A percentile compares a stretch with the other conserved stretches of the same genome.
Evolutionary conservation across 1,140 invertebrate genomes (phyloP).

Genomic region (Chrysoperla carnea): DNA sequence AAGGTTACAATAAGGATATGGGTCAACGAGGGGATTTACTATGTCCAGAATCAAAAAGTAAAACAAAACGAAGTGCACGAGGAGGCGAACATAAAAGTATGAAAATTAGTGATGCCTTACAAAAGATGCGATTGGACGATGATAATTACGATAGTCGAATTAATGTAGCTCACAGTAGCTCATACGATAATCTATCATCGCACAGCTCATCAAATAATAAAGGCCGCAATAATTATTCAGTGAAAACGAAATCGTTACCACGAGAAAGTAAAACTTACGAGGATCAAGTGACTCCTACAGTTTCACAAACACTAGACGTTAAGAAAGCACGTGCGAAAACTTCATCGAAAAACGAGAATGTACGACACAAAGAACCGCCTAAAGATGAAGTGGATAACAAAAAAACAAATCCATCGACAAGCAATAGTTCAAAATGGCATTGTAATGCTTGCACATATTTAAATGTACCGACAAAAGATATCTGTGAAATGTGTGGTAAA

Average conservation of each 20-base stretch:
- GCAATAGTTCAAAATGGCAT: slow-evolving; percentile 33
- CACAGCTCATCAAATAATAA: background rate
- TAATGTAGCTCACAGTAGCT: background rate
- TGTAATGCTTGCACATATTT: slow-evolving; percentile 54
- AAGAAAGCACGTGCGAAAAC: slow-evolving; percentile 14
- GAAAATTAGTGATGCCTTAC: slow-evolving; percentile 30
- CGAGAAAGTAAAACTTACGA: slow-evolving; percentile 11
- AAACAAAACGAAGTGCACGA: slow-evolving; percentile 19
- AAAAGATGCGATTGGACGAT: slow-evolving; percentile 25
- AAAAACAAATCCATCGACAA: slow-evolving; percentile 3
- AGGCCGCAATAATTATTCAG: background rate
- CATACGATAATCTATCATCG: background rate
- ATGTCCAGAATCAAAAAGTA: slow-evolving; percentile 24
- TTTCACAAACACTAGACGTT: slow-evolving; percentile 24
- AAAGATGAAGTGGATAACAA: slow-evolving; percentile 4
- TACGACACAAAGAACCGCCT: slow-evolving; percentile 7
- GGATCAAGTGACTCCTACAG: slow-evolving; percentile 16
- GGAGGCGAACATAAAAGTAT: slow-evolving; percentile 22
- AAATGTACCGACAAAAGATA: slow-evolving; percentile 32
- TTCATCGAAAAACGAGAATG: slow-evolving; percentile 9
- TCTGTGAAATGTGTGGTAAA: slow-evolving; percentile 66
- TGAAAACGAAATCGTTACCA: slow-evolving; percentile 3
- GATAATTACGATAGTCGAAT: background rate
- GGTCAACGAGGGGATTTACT: slow-evolving; percentile 41
- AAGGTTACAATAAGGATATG: slow-evolving; percentile 50